Evolutionary conservation across 2,113 vertebrate species (phyloP).

Genomic region (Azemiops feae): DNA sequence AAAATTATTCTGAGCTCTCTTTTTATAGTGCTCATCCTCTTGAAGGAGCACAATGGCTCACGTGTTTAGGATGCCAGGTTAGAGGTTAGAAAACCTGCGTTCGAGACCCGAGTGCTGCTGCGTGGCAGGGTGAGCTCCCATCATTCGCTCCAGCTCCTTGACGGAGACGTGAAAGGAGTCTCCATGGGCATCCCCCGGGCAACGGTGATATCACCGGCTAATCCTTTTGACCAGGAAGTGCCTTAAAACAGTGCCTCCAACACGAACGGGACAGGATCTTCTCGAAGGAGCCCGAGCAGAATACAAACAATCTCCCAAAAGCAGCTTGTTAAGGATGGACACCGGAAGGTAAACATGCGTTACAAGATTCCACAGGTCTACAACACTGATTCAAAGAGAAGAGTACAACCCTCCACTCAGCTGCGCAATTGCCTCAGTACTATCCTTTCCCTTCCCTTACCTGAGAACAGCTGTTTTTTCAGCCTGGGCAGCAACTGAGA

Average conservation of each 20-base stretch:
- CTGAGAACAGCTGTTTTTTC: constrained; percentile 82
- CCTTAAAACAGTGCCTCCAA: background rate
- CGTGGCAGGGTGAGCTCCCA: background rate
- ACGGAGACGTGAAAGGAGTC: background rate
- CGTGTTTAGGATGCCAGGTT: background rate
- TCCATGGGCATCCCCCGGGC: background rate
- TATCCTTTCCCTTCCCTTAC: constrained; percentile 58
- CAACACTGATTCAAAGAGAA: background rate
- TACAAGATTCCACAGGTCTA: background rate
- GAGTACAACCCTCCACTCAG: background rate
- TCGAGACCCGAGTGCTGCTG: background rate
- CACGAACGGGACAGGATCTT: background rate
- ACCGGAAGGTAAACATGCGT: background rate
- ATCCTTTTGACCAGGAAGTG: background rate
- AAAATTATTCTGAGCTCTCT: background rate
- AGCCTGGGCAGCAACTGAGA: constrained; percentile 81
- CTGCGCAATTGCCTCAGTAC: background rate
- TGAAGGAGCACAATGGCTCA: background rate
- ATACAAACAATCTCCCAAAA: background rate
- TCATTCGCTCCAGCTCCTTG: background rate
- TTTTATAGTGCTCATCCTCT: background rate
- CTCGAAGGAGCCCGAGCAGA: background rate
- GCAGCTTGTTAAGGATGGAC: background rate
- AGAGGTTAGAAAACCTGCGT: background rate
- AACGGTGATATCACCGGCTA: background rate